Evolutionary conservation across 2,888 invertebrate genomes (phyloP), one percentile per base, ranked within the genome.

Genomic region (Apamea epomidion): DNA sequence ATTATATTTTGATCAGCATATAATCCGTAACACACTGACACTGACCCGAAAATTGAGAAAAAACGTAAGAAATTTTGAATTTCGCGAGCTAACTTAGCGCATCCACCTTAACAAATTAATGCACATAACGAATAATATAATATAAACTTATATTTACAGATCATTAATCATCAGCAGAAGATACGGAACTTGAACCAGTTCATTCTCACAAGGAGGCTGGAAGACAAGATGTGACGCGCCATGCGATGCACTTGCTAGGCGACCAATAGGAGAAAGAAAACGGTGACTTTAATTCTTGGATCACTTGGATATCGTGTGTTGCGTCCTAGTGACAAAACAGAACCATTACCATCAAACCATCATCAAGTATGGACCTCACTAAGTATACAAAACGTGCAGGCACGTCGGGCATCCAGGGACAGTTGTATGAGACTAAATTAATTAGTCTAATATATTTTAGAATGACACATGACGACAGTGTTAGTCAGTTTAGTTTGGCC

Each of bases 391-490:
- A 78, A 45, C 78, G 82, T 5, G 16, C 51, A 10, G 86, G 86
- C n/a, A 88, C 90, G 8, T 83, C 90, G 0, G 89, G 87, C 0
- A 87, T 90, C 16, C 75, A 83, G 12, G 89, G 89, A 42, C 89
- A 89, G 18, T 74, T 89, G 1, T 90, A 87, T 32, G 89, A 89
- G 67, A 88, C 85, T 1, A 89, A 90, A 75, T 74, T 90, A 25
- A 73, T 87, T 1, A 87, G 86, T n/a, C 74, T 89, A 10, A 79
- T 89, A 48, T 45, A 83, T 51, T 89, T 86, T 25, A 84, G 86
- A 80, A 54, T 82, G 18, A 54, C 75, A 10, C 74, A 82, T 29
- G 78, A 88, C 51, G 37, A 76, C 2, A 45, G n/a, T 54, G 29
- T 89, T 29, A 51, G 80, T 37, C 69, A 87, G 12, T 90, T 90